Evolutionary conservation across 2,797 vertebrate species (phyloP).

Genomic region (Crocidura indochinensis): DNA sequence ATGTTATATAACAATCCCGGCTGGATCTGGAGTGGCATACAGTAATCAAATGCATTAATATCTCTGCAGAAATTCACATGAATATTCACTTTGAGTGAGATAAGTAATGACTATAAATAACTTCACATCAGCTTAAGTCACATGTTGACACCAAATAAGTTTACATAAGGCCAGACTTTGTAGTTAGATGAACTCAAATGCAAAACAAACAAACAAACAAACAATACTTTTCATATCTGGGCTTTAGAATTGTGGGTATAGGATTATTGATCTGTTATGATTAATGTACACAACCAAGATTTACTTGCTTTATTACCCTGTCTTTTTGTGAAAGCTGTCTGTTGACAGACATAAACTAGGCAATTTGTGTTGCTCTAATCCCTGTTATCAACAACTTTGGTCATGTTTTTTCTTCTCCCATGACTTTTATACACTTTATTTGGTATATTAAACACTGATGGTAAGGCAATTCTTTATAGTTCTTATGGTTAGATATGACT

Average conservation of each 20-base stretch:
- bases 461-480: neutral
- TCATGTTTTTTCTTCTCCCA: neutral
- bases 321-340: neutral
- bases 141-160: constrained; percentile 58
- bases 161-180: constrained; percentile 69
- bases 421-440: constrained; percentile 2
- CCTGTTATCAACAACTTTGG: neutral
- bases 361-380: constrained; percentile 12
- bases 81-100: constrained; percentile 80
- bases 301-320: neutral
- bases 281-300: constrained; percentile 33
- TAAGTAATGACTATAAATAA: constrained; percentile 78
- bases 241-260: constrained; percentile 36
- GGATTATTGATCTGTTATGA: neutral
- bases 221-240: constrained; percentile 24
- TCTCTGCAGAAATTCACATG: constrained; percentile 72
- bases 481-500: neutral
- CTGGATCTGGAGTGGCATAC: constrained; percentile 47
- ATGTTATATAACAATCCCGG: constrained; percentile 67
- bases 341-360: neutral
- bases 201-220: neutral
- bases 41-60: constrained; percentile 72
- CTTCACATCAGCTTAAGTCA: constrained; percentile 61
- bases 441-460: neutral
- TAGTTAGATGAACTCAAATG: constrained; percentile 56